A percentile compares a stretch with the other conserved stretches of the same genome.
These are phyloP conservation scores for Umimayanthus kanabou DNA, from an alignment of 92 coral and sea anemone genomes.

Conservation along the genomic window DNA sequence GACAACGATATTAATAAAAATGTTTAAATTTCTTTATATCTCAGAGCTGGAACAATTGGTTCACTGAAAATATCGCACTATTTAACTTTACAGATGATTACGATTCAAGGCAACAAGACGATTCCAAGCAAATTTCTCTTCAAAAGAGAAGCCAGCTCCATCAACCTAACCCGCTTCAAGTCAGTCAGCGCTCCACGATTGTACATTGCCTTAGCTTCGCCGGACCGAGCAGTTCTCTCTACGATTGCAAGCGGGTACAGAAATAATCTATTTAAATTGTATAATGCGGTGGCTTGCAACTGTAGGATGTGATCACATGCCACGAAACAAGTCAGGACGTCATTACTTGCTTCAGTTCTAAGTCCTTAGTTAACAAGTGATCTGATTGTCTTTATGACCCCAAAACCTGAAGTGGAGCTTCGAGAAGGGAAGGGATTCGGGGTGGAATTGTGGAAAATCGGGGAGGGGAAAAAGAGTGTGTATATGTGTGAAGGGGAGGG, in stretches of 20 bases:
- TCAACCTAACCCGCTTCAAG: neutral
- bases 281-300: neutral
- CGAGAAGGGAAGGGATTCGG: too few relatives aligned
- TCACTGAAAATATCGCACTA: too few relatives aligned
- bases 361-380: neutral
- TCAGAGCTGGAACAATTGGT: too few relatives aligned
- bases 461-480: too few relatives aligned
- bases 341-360: neutral
- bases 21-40: too few relatives aligned
- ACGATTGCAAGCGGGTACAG: neutral
- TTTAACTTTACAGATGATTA: neutral
- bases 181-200: neutral
- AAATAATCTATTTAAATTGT: neutral
- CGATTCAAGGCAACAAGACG: neutral
- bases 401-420: too few relatives aligned
- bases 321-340: neutral
- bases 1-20: too few relatives aligned
- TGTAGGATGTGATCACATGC: neutral
- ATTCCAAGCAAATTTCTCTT: neutral
- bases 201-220: neutral
- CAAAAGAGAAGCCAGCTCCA: neutral
- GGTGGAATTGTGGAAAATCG: too few relatives aligned
- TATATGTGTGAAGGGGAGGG: too few relatives aligned
- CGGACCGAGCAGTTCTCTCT: neutral
- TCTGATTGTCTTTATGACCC: too few relatives aligned